Evolutionary conservation across 2,888 invertebrate genomes (phyloP).

Genomic region (Lycophotia porphyrea): DNA sequence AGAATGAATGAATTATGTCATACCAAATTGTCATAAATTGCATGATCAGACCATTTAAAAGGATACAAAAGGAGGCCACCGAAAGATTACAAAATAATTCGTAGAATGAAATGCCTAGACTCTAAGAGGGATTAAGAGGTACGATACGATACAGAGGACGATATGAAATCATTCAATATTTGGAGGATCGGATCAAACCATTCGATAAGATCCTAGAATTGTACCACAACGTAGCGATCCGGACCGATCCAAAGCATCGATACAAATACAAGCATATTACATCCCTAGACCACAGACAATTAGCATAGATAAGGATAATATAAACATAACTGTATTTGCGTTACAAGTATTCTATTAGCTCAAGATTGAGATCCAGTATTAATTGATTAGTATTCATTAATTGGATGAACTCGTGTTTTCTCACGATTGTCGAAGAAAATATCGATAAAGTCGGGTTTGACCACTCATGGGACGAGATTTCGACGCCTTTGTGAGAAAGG

Average conservation of each 20-base stretch:
- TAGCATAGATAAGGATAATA: conserved; percentile 54
- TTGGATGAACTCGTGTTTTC: conserved; percentile 30
- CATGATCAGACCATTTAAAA: too few relatives aligned
- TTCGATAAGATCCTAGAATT: not conserved
- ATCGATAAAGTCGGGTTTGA: conserved; percentile 1
- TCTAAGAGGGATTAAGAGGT: too few relatives aligned
- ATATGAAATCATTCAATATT: too few relatives aligned
- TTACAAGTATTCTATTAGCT: conserved; percentile 23
- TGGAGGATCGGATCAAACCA: too few relatives aligned
- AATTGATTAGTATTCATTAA: conserved; percentile 34
- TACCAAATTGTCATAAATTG: too few relatives aligned
- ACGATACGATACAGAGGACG: too few relatives aligned
- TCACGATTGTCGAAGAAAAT: conserved; percentile 22
- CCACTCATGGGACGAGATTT: not conserved
- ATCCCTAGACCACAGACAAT: conserved; percentile 12
- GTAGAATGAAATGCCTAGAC: too few relatives aligned
- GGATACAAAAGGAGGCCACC: too few relatives aligned
- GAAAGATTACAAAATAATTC: too few relatives aligned
- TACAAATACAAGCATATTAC: not conserved
- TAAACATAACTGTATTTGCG: conserved; percentile 29
- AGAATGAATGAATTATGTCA: too few relatives aligned
- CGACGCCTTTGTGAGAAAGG: not conserved
- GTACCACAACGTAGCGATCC: not conserved
- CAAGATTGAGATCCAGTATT: conserved; percentile 23
- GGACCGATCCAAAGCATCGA: not conserved